Conservation (phyloP, 2,888 invertebrate genomes). For the Ametastegia equiseti region DNA sequence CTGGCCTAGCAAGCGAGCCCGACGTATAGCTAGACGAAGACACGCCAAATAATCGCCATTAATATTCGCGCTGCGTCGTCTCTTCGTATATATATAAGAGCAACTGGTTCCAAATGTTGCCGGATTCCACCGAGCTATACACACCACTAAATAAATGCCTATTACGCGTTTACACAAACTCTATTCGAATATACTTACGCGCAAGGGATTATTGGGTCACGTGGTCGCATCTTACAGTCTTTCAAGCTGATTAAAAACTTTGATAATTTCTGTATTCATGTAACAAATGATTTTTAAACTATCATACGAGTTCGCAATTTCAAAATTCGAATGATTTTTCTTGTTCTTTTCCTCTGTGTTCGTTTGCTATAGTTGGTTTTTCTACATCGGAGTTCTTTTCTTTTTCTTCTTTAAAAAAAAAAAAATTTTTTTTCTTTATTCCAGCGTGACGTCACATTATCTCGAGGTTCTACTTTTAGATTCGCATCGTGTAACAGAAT, state of each 20-base stretch:
- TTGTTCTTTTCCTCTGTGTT: not conserved
- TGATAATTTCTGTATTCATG: no score
- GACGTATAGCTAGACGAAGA: not conserved
- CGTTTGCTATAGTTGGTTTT: no score
- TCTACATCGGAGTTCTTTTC: not conserved
- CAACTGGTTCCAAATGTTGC: conserved; percentile 42
- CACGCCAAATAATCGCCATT: conserved; percentile 34
- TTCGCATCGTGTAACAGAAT: conserved; percentile 26
- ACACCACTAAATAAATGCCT: no score
- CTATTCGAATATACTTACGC: no score
- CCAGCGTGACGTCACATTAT: no score
- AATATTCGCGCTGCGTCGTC: conserved; percentile 44
- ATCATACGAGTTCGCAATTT: no score
- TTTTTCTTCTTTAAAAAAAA: not conserved
- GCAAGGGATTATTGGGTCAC: no score
- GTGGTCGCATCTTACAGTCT: no score
- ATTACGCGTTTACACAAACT: conserved; percentile 18
- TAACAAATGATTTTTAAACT: no score
- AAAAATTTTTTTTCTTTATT: not conserved
- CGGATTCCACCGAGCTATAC: conserved; percentile 27
- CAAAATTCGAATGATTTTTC: not conserved
- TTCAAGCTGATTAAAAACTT: no score
- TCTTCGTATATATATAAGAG: no score
- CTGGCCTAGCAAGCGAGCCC: not conserved
- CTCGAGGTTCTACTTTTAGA: not conserved